Base-by-base conservation (phyloP, 2,888 invertebrate species). In the Tiphia femorata region DNA sequence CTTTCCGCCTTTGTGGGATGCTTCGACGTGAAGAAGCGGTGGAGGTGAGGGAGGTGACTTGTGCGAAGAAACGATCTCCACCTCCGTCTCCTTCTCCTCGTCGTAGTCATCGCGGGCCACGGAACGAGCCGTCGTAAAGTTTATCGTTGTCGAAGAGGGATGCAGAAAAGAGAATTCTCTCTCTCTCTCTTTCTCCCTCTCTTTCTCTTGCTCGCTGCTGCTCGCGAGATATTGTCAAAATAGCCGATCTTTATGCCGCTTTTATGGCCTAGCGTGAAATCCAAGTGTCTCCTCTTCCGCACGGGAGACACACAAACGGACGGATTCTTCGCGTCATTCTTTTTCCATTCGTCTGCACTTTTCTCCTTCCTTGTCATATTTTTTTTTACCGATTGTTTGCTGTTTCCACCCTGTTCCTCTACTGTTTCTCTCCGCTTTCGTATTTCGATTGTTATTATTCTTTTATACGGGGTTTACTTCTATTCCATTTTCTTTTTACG, bases 201-300 rank as follows among this genome's bases (percentile, higher is more conserved):
- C n/a, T n/a, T n/a, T n/a, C n/a, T n/a, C n/a, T n/a, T n/a, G n/a
- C n/a, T n/a, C n/a, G n/a, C n/a, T n/a, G n/a, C n/a, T 50, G 30
- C 54, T 56, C 30, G 54, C 23, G 47, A 73, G 76, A 79, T n/a
- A n/a, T 79, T 80, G 82, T 81, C 81, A 80, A 82, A 82, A 81
- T 81, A 81, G 78, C 80, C 76, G 75, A 81, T 81, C 80, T 81
- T 81, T 80, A 81, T 76, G 80, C 69, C 70, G 70, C 58, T 79
- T 81, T 81, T 79, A 80, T 75, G 71, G 73, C 62, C 67, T 76
- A 75, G 74, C 77, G 68, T 72, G 75, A 73, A 75, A 73, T 77
- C 74, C 67, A 68, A 71, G 66, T n/a, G n/a, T n/a, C n/a, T n/a
- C n/a, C 72, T 76, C 78, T 79, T 77, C 75, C 70, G n/a, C n/a